Conservation (phyloP, 1,140 invertebrate genomes). For the Mercenaria mercenaria region DNA sequence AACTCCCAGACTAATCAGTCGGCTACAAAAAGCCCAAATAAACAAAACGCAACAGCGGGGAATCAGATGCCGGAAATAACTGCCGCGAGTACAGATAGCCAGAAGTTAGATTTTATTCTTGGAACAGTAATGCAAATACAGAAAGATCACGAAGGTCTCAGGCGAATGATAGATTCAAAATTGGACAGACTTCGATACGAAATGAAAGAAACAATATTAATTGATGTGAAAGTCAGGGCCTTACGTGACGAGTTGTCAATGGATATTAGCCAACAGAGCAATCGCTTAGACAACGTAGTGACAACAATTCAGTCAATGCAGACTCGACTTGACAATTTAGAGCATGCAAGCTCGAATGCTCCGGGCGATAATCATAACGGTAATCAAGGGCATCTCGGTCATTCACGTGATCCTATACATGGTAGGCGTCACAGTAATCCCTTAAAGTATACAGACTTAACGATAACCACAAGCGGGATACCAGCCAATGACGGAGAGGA, state of each 20-base stretch:
- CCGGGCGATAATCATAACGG: not conserved
- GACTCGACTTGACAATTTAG: not conserved
- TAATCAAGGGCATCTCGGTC: not conserved
- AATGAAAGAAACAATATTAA: not conserved
- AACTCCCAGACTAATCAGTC: not conserved
- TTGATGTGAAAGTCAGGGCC: too few relatives aligned
- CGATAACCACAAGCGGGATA: too few relatives aligned
- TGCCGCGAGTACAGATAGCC: not conserved
- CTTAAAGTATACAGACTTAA: not conserved
- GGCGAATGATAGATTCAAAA: not conserved
- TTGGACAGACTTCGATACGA: not conserved
- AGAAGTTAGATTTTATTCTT: not conserved
- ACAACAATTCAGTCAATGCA: too few relatives aligned
- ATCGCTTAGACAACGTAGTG: too few relatives aligned
- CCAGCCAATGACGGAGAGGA: too few relatives aligned
- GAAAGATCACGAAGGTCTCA: not conserved
- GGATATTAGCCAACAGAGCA: too few relatives aligned
- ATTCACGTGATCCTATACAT: not conserved
- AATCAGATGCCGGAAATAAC: not conserved
- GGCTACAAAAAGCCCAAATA: not conserved
- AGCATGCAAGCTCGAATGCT: not conserved
- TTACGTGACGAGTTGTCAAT: too few relatives aligned
- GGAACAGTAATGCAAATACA: too few relatives aligned
- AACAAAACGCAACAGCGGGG: not conserved
- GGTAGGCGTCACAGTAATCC: too few relatives aligned